Percentiles rank a stretch among this genome's conserved stretches.
Evolutionary conservation across 1,140 invertebrate genomes (phyloP).

Genomic region (Acromyrmex charruanus): DNA sequence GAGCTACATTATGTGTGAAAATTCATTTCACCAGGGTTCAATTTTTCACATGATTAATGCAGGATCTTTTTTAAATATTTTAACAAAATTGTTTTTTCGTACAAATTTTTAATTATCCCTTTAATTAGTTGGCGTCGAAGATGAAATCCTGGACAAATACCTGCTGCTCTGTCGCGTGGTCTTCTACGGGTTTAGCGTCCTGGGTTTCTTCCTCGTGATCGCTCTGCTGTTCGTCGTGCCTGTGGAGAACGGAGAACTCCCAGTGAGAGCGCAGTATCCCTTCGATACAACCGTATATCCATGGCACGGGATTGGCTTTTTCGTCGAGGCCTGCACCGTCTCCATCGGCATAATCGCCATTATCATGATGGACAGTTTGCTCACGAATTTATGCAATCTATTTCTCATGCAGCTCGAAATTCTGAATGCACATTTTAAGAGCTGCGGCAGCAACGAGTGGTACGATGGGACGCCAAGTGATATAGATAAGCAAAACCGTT

Average conservation of each 20-base stretch:
- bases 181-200: constrained; percentile 57
- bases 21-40: no score
- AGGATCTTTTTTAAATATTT: no score
- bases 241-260: constrained; percentile 67
- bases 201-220: constrained; percentile 61
- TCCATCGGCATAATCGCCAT: constrained; percentile 66
- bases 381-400: constrained; percentile 42
- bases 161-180: constrained; percentile 54
- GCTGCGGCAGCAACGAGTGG: constrained; percentile 12
- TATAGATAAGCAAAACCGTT: neutral
- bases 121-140: constrained; percentile 24
- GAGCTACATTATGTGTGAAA: no score
- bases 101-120: neutral
- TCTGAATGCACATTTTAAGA: constrained; percentile 66
- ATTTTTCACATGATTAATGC: no score
- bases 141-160: constrained; percentile 51
- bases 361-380: constrained; percentile 68
- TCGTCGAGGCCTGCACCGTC: constrained; percentile 66
- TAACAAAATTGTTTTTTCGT: no score
- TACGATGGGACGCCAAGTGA: neutral
- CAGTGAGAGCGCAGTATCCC: constrained; percentile 74
- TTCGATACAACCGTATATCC: constrained; percentile 70
- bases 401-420: constrained; percentile 65
- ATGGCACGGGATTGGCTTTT: constrained; percentile 63
- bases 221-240: constrained; percentile 73